Evolutionary conservation across 37 sponge, comb jelly and placozoan species (phyloP).

Genomic region (Chondrosia reniformis): DNA sequence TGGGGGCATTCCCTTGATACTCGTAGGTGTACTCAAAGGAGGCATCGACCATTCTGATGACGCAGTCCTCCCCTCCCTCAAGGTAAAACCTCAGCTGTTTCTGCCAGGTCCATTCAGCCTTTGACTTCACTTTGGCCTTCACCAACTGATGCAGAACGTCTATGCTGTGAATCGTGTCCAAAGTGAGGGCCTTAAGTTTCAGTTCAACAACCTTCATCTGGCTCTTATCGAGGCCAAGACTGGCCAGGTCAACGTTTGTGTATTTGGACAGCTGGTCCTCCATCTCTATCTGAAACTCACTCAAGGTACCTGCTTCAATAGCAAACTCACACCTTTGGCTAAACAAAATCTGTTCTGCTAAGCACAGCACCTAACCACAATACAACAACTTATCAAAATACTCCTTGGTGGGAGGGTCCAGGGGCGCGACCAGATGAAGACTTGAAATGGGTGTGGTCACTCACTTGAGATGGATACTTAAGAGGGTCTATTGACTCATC

Average conservation of each 20-base stretch:
- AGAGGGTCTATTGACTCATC: slow-evolving; percentile 51
- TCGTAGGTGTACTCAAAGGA: slow-evolving; percentile 94
- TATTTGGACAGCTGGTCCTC: slow-evolving; percentile 86
- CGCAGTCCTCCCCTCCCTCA: not conserved
- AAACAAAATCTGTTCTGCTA: slow-evolving; percentile 89
- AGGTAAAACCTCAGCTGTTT: slow-evolving; percentile 78
- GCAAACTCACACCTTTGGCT: slow-evolving; percentile 95
- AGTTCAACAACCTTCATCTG: slow-evolving; percentile 40
- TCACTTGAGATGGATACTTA: slow-evolving; percentile 84
- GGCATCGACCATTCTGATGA: slow-evolving; percentile 90
- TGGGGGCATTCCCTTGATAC: slow-evolving; percentile 96
- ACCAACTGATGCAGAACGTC: slow-evolving; percentile 68
- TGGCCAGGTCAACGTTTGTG: slow-evolving; percentile 68
- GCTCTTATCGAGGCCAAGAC: slow-evolving; percentile 9
- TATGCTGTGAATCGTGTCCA: slow-evolving; percentile 93
- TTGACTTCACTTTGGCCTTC: slow-evolving; percentile 6
- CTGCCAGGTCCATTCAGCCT: slow-evolving; percentile 88
- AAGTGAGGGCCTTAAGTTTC: slow-evolving; percentile 85
- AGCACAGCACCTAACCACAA: slow-evolving; percentile 62
- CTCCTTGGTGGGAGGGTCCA: not conserved
- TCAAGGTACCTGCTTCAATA: slow-evolving; percentile 52
- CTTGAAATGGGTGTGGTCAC: not conserved
- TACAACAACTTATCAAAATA: not conserved
- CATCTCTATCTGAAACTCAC: slow-evolving; percentile 80
- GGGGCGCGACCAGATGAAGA: not conserved